These are phyloP conservation scores for Ispidina picta DNA, from an alignment of 2,797 vertebrate genomes.

Conservation along the genomic window DNA sequence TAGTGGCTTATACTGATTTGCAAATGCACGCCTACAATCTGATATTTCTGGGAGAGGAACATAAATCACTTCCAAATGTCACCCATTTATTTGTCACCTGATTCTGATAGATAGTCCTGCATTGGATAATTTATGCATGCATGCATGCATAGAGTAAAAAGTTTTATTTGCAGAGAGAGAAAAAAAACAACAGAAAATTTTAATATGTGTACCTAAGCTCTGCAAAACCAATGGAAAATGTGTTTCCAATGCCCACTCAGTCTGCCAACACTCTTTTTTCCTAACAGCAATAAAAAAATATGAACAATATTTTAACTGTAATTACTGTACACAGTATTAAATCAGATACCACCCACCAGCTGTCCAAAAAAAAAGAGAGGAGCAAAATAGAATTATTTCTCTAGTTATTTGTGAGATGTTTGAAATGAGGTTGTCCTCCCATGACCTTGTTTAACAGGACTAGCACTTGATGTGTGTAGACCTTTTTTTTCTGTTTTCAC, in stretches of 20 bases:
- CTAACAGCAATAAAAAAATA: conserved; percentile 49
- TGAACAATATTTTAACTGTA: conserved; percentile 65
- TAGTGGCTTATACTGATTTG: neutral
- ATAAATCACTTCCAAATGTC: neutral
- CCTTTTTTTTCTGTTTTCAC: neutral
- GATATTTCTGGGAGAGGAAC: conserved; percentile 2
- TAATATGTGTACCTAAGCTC: neutral
- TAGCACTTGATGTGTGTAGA: neutral
- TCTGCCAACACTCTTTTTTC: conserved; percentile 48
- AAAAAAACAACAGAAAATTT: neutral
- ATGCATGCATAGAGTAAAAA: neutral
- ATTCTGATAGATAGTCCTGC: neutral
- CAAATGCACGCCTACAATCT: neutral
- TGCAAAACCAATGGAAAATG: conserved; percentile 28
- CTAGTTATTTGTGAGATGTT: neutral
- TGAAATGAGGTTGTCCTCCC: conserved; percentile 28
- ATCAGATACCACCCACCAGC: conserved; percentile 57
- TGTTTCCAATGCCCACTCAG: conserved; percentile 56
- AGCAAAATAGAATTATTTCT: conserved; percentile 20
- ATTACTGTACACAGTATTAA: conserved; percentile 66
- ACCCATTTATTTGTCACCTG: conserved; percentile 30
- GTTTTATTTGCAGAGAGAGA: conserved; percentile 1
- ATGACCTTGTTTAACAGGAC: conserved; percentile 8
- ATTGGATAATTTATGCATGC: neutral
- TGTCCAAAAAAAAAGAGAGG: conserved; percentile 46